Percentiles rank a stretch among this genome's conserved stretches.
Evolutionary conservation across 2,797 vertebrate genomes (phyloP).

Genomic region (Miichthys miiuy): DNA sequence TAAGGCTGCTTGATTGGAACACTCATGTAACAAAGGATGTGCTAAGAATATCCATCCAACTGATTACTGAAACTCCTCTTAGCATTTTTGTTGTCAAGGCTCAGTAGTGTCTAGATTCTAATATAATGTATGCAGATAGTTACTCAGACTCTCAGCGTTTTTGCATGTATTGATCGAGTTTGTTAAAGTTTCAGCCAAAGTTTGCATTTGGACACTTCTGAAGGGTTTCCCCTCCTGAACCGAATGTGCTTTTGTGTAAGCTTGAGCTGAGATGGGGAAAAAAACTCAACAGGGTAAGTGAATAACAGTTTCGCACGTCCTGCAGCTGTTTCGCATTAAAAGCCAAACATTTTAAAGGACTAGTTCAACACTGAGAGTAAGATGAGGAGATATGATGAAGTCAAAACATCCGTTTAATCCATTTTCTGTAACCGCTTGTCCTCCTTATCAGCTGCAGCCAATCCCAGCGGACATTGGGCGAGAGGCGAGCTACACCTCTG

Average conservation of each 20-base stretch:
- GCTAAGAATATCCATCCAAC: slow-evolving; percentile 19
- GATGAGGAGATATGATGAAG: not conserved
- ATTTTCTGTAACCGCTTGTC: too few species aligned
- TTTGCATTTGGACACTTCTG: slow-evolving; percentile 4
- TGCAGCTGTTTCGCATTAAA: not conserved
- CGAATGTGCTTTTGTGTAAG: not conserved
- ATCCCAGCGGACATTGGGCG: too few species aligned
- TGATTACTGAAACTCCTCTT: slow-evolving; percentile 4
- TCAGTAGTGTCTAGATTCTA: not conserved
- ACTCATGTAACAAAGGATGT: slow-evolving; percentile 24
- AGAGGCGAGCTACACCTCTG: too few species aligned
- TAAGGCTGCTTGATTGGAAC: slow-evolving; percentile 24
- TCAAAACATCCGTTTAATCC: too few species aligned
- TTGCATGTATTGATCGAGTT: not conserved
- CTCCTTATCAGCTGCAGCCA: too few species aligned
- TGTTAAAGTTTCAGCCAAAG: not conserved
- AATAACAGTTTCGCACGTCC: not conserved
- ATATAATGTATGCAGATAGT: not conserved
- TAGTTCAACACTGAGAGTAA: not conserved
- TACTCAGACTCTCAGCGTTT: not conserved
- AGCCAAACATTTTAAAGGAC: not conserved
- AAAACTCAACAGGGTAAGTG: not conserved
- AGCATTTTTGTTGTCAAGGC: not conserved
- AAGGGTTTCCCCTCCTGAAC: not conserved
- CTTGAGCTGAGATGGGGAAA: not conserved